Conservation (phyloP, 2,113 vertebrate species). For the Pteropus alecto region DNA sequence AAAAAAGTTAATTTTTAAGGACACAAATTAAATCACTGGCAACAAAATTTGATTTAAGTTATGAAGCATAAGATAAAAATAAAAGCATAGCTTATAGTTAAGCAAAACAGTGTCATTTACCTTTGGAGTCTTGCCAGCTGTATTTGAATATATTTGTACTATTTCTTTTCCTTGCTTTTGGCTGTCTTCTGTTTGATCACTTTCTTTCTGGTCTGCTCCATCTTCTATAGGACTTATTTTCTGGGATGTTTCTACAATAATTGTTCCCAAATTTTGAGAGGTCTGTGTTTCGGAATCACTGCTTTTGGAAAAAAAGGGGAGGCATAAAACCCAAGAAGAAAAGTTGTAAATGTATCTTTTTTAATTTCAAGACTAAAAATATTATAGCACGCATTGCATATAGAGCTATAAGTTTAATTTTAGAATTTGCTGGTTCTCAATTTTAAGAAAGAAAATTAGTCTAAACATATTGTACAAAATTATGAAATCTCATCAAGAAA, state of each 20-base stretch:
- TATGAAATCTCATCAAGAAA: slow-evolving; percentile 19
- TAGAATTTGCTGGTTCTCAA: background rate
- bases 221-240: slow-evolving; percentile 63
- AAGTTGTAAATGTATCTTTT: background rate
- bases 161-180: slow-evolving; percentile 52
- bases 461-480: slow-evolving; percentile 31
- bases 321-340: slow-evolving; percentile 10
- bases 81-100: slow-evolving; percentile 1
- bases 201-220: slow-evolving; percentile 64
- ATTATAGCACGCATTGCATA: background rate
- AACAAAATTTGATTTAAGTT: background rate
- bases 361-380: slow-evolving; percentile 18
- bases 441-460: background rate
- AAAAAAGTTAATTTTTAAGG: slow-evolving; percentile 5
- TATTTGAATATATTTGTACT: background rate
- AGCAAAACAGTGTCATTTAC: slow-evolving; percentile 43
- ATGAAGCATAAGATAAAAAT: background rate
- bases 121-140: slow-evolving; percentile 67
- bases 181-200: slow-evolving; percentile 54
- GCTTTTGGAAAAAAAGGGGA: background rate
- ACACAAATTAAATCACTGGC: background rate
- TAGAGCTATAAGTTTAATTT: background rate
- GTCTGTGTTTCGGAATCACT: slow-evolving; percentile 80
- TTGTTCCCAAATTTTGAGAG: slow-evolving; percentile 72
- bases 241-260: slow-evolving; percentile 72